These are phyloP conservation scores for Acleris laterana DNA, from an alignment of 2,888 invertebrate genomes.

Conservation along the genomic window DNA sequence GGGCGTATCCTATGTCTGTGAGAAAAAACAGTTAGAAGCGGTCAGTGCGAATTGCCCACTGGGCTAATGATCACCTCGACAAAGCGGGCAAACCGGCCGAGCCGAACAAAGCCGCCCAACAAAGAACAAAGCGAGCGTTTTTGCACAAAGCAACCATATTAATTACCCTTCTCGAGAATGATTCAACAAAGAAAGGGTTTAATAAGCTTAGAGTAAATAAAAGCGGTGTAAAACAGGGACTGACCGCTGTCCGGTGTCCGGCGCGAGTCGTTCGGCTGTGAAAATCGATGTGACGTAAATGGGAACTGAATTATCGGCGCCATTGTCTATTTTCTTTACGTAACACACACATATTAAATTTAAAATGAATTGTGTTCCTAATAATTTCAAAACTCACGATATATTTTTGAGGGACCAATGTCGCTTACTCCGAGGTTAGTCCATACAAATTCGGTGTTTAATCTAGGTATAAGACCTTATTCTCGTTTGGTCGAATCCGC, in stretches of 20 bases:
- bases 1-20: slow-evolving; percentile 58
- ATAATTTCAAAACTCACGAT: too few relatives aligned
- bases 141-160: slow-evolving; percentile 78
- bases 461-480: too few relatives aligned
- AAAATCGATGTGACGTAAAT: slow-evolving; percentile 68
- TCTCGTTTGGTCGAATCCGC: too few relatives aligned
- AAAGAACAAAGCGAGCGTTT: slow-evolving; percentile 71
- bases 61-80: slow-evolving; percentile 77
- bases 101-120: slow-evolving; percentile 63
- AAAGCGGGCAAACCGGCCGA: slow-evolving; percentile 64
- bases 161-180: slow-evolving; percentile 76
- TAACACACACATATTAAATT: too few relatives aligned
- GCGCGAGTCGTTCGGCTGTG: slow-evolving; percentile 48
- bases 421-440: too few relatives aligned
- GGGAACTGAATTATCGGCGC: slow-evolving; percentile 14
- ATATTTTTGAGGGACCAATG: too few relatives aligned
- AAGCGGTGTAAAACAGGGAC: slow-evolving; percentile 64
- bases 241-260: slow-evolving; percentile 72
- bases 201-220: slow-evolving; percentile 81
- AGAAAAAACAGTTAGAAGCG: slow-evolving; percentile 63
- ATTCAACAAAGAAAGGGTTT: slow-evolving; percentile 76
- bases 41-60: slow-evolving; percentile 77
- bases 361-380: too few relatives aligned
- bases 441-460: too few relatives aligned
- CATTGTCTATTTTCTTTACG: neutral